Evolutionary conservation across 2,888 invertebrate genomes (phyloP).

Genomic region (Catocala nupta): DNA sequence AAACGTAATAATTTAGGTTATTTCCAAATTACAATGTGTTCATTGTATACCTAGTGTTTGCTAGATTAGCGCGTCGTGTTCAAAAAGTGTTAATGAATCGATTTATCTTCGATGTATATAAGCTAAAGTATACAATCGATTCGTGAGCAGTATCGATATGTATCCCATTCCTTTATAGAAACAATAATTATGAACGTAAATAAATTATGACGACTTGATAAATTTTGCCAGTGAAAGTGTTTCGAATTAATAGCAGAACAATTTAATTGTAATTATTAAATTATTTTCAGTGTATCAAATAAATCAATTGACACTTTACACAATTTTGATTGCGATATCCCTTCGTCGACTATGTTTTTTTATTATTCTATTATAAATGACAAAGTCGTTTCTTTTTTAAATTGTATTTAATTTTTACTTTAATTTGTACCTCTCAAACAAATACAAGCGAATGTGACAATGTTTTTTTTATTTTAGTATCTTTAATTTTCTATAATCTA

Average conservation of each 20-base stretch:
- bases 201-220: slow-evolving; percentile 24
- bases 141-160: slow-evolving; percentile 46
- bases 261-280: slow-evolving; percentile 59
- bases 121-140: slow-evolving; percentile 56
- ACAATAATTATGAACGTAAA: slow-evolving; percentile 8
- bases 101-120: slow-evolving; percentile 64
- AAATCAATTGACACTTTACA: slow-evolving; percentile 60
- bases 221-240: slow-evolving; percentile 42
- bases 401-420: slow-evolving; percentile 45
- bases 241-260: slow-evolving; percentile 36
- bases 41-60: slow-evolving; percentile 80
- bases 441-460: slow-evolving; percentile 54
- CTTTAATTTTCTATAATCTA: slow-evolving; percentile 9
- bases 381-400: slow-evolving; percentile 37
- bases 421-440: slow-evolving; percentile 51
- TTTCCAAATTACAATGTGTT: slow-evolving; percentile 77
- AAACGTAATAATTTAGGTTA: slow-evolving; percentile 53
- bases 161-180: slow-evolving; percentile 50
- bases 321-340: slow-evolving; percentile 56
- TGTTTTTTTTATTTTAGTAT: slow-evolving; percentile 35
- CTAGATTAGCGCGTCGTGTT: slow-evolving; percentile 76
- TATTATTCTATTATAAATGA: slow-evolving; percentile 43
- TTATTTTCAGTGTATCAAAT: slow-evolving; percentile 67
- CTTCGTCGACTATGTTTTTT: slow-evolving; percentile 36
- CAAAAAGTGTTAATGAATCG: slow-evolving; percentile 58